Evolutionary conservation across 2,797 vertebrate species (phyloP).

Genomic region (Parotocinclus haroldoi): DNA sequence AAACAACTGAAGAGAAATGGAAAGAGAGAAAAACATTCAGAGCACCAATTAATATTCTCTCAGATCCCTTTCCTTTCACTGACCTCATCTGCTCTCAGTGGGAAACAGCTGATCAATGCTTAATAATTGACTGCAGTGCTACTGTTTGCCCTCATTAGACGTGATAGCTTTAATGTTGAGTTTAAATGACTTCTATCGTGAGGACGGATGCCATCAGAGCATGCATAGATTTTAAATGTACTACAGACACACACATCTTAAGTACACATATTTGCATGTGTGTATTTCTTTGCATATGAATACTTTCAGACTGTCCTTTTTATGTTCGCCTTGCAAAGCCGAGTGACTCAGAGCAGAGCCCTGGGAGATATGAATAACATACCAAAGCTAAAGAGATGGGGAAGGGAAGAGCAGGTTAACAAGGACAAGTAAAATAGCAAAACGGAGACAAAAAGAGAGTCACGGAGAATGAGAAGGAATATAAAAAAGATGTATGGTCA

Average conservation of each 20-base stretch:
- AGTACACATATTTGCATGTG: conserved; percentile 1
- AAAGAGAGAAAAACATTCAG: not conserved
- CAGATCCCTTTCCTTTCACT: not conserved
- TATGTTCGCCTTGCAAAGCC: conserved; percentile 37
- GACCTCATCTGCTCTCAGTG: not conserved
- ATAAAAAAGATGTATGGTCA: not conserved
- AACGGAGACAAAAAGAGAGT: not conserved
- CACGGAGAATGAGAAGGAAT: conserved; percentile 10
- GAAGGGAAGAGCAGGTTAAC: conserved; percentile 12
- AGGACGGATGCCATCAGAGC: no score
- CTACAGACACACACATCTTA: not conserved
- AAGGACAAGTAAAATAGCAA: not conserved
- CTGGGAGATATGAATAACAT: conserved; percentile 16
- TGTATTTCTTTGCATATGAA: conserved; percentile 9
- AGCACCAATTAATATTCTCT: conserved; percentile 5
- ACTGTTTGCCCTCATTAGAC: no score
- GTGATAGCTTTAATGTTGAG: no score
- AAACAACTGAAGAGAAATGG: not conserved
- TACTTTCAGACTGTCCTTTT: conserved; percentile 42
- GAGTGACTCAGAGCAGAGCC: conserved; percentile 47
- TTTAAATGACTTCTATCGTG: no score
- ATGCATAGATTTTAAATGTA: no score
- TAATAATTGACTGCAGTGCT: conserved; percentile 23
- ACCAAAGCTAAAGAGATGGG: conserved; percentile 17
- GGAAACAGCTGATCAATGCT: conserved; percentile 33